phyloP scores from a whole-genome alignment of 2,888 invertebrate genomes.

The Phaedon cochleariae region DNA sequence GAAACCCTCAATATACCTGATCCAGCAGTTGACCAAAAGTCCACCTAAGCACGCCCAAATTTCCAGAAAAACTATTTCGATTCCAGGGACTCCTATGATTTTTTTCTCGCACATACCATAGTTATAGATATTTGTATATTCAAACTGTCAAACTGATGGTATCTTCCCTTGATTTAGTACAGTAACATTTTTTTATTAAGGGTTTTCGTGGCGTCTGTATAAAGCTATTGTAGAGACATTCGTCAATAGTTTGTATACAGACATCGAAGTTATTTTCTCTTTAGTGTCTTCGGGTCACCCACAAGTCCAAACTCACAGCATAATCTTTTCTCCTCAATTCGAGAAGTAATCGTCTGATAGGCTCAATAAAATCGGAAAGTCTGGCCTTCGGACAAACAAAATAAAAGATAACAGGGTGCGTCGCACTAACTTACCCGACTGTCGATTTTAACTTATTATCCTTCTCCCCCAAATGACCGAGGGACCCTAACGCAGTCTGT shows the following conservation, averaged over 20 bases:
- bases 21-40: no score
- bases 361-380: constrained; percentile 44
- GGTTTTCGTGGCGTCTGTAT: no score
- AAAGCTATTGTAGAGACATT: no score
- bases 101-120: no score
- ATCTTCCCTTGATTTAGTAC: no score
- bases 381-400: constrained; percentile 40
- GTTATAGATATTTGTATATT: no score
- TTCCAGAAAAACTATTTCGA: no score
- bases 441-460: constrained; percentile 45
- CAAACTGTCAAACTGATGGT: no score
- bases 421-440: constrained; percentile 44
- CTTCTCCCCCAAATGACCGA: constrained; percentile 25
- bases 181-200: no score
- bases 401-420: constrained; percentile 43
- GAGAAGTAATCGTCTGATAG: constrained; percentile 41
- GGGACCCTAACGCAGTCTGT: neutral
- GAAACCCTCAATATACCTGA: no score
- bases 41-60: no score
- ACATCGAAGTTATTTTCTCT: neutral
- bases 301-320: neutral
- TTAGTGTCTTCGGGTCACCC: neutral
- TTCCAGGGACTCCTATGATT: no score
- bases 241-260: neutral
- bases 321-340: constrained; percentile 27